Conservation (phyloP, 2,113 vertebrate species). For the Mormyrus lacerda region DNA sequence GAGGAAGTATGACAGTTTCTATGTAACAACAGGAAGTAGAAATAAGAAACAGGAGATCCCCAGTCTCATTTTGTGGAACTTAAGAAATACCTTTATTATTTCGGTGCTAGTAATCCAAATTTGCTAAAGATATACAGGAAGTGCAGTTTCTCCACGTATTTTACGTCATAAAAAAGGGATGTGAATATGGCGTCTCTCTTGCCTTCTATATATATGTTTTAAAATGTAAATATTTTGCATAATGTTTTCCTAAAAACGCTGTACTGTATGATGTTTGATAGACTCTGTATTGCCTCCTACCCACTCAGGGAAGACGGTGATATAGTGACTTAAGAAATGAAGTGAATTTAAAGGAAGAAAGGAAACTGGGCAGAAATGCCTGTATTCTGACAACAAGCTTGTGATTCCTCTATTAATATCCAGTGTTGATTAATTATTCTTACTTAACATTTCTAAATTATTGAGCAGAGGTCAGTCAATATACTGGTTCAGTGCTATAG, state of each 20-base stretch:
- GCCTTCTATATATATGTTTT: neutral
- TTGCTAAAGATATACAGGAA: neutral
- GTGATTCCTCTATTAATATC: neutral
- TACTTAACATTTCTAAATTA: neutral
- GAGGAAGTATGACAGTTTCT: conserved; percentile 28
- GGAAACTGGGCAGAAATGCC: neutral
- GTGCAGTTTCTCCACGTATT: neutral
- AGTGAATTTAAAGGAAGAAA: neutral
- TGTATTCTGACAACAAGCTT: neutral
- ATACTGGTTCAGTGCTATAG: neutral
- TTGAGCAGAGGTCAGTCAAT: neutral
- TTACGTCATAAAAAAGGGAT: neutral
- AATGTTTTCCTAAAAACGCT: neutral
- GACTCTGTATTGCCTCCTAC: neutral
- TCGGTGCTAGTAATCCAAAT: neutral
- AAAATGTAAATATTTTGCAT: neutral
- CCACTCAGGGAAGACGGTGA: neutral
- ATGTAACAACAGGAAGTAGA: conserved; percentile 26
- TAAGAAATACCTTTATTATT: neutral
- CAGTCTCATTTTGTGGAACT: conserved; percentile 13
- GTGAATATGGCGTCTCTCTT: neutral
- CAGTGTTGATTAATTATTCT: neutral
- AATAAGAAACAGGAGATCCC: conserved; percentile 24
- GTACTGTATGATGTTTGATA: neutral
- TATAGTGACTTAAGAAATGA: neutral